A percentile compares a stretch with the other conserved stretches of the same genome.
These are phyloP conservation scores for Hylaeus volcanicus DNA, from an alignment of 1,140 invertebrate species.

Conservation along the genomic window DNA sequence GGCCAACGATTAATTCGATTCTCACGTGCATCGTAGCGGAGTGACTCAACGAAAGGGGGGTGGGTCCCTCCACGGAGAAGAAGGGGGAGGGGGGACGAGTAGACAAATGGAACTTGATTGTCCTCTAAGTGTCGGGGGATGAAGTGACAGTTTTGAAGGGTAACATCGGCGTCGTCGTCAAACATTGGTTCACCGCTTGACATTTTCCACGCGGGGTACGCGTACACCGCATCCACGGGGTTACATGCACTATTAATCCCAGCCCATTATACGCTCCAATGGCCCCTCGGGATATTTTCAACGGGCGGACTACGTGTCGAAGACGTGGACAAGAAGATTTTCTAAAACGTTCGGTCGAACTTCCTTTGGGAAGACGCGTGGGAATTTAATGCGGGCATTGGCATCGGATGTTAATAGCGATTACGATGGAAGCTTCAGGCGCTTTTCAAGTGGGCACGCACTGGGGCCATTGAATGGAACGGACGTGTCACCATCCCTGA, in stretches of 20 bases:
- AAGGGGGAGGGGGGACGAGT: conserved; percentile 28
- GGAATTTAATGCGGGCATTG: no score
- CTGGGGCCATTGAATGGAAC: no score
- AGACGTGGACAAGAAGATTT: not conserved
- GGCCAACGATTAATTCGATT: conserved; percentile 57
- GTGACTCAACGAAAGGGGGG: conserved; percentile 27
- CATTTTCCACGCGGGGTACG: conserved; percentile 55
- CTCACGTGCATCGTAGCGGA: conserved; percentile 23
- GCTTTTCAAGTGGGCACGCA: no score
- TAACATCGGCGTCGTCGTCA: conserved; percentile 65
- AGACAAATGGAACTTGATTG: conserved; percentile 65
- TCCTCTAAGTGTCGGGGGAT: conserved; percentile 59
- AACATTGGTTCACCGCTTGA: conserved; percentile 66
- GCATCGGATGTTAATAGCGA: no score
- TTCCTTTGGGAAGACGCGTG: no score
- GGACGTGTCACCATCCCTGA: no score
- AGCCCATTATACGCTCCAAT: conserved; percentile 64
- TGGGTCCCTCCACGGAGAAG: not conserved
- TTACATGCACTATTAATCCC: conserved; percentile 67
- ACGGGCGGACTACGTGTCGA: not conserved
- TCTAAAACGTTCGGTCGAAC: not conserved
- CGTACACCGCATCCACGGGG: conserved; percentile 19
- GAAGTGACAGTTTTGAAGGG: conserved; percentile 66
- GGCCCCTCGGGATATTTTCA: conserved; percentile 58
- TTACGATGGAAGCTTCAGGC: no score